phyloP scores from a whole-genome alignment of 2,113 vertebrate species.

The Emberiza fucata region DNA sequence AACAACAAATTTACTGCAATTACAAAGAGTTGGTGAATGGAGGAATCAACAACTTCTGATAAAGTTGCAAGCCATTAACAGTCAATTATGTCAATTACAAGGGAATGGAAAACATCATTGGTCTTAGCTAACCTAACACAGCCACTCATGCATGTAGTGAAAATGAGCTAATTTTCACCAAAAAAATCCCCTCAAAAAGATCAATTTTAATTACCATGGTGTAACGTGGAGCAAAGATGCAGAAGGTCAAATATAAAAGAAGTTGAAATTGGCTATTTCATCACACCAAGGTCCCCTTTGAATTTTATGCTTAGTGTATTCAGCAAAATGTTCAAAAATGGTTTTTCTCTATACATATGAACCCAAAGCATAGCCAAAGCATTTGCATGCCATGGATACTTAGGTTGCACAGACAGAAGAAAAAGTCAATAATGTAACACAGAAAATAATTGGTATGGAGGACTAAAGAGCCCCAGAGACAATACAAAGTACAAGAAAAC shows the following conservation, averaged over 20 bases:
- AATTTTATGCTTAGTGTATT: slow-evolving; percentile 27
- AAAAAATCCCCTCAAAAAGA: background rate
- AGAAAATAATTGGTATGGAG: background rate
- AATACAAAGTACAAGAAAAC: background rate
- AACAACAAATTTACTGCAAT: background rate
- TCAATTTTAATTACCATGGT: slow-evolving; percentile 65
- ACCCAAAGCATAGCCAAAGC: background rate
- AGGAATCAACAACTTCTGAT: background rate
- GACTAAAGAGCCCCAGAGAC: background rate
- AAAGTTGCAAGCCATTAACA: slow-evolving; percentile 18
- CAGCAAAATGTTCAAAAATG: background rate
- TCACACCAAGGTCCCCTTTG: slow-evolving; percentile 7
- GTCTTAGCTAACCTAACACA: background rate
- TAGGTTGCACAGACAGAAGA: background rate
- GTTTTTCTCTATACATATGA: background rate
- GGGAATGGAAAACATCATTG: background rate
- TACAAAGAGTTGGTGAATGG: background rate
- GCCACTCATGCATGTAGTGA: background rate
- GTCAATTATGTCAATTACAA: slow-evolving; percentile 38
- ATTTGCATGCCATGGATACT: background rate
- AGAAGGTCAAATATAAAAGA: slow-evolving; percentile 67
- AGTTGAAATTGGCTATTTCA: slow-evolving; percentile 65
- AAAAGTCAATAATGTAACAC: background rate
- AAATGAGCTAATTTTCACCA: slow-evolving; percentile 50
- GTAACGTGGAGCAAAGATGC: slow-evolving; percentile 16